Evolutionary conservation across 2,797 vertebrate genomes (phyloP), one percentile per base, ranked within the genome.

Genomic region (Sebastes glaucus): DNA sequence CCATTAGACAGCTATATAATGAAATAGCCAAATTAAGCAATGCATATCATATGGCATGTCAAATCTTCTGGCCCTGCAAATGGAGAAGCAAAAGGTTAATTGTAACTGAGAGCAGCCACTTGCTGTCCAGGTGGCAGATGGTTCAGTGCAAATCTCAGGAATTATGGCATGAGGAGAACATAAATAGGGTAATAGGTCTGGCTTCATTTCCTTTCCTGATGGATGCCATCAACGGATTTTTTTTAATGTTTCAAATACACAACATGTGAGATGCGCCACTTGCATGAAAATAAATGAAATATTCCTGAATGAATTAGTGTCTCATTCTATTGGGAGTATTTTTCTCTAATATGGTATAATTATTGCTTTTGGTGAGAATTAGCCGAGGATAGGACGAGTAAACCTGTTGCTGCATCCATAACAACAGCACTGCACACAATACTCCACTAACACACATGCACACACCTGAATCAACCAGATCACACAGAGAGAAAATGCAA

Each of bases 41-140:
- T 82, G 59, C 28, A 89, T 83, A 84, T 87, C 66, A 42, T 75
- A 81, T 32, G 81, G 72, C 70, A 79, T n/a, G 25, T 82, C 52
- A 69, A 62, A 78, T 59, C 14, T 8, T 32, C 42, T 77, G 30
- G 25, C 32, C 75, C 75, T 87, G 71, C 70, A 87, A 84, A 86
- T 86, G 70, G 80, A 87, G 82, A 82, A 74, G 86, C 70, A 90
- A 90, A 93, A 93, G 91, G 90, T 92, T 91, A 94, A 93, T 90
- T 82, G 81, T 83, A 86, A 86, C 78, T 60, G 77, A 81, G 76
- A 78, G 66, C 63, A 75, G 35, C 64, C 78, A 85, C 63, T 78
- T 79, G 55, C 52, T 71, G 68, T 73, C 68, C 85, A 84, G 80
- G 88, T 91, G 84, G 80, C 81, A 84, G 77, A 78, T 66, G 80